Conservation (phyloP, 2,113 vertebrate genomes). For the Odontophorus gujanensis region DNA sequence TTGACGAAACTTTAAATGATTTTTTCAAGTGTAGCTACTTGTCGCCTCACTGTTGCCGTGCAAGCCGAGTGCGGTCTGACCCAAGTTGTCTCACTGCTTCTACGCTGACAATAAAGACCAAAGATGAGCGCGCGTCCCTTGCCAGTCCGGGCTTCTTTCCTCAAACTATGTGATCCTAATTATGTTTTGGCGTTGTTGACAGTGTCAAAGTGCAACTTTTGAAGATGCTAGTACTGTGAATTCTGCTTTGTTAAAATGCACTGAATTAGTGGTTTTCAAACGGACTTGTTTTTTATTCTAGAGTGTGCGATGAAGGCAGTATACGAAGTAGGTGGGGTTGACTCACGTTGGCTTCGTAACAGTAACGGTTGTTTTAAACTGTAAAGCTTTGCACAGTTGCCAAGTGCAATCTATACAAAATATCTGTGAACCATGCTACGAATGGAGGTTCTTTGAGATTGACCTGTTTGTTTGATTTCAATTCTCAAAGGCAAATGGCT, state of each 20-base stretch:
- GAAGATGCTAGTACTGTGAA: not conserved
- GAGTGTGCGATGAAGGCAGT: not conserved
- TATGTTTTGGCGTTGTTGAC: not conserved
- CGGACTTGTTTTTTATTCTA: fast-evolving
- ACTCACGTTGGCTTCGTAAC: not conserved
- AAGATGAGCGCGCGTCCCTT: not conserved
- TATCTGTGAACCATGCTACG: not conserved
- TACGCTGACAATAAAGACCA: not conserved
- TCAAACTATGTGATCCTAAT: not conserved
- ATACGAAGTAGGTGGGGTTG: not conserved
- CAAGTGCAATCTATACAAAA: not conserved
- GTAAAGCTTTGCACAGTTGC: not conserved
- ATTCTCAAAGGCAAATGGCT: not conserved
- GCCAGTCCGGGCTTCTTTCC: not conserved
- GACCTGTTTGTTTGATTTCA: not conserved
- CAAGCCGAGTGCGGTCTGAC: not conserved
- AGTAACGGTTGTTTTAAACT: not conserved
- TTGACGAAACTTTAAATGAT: not conserved
- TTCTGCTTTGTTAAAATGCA: not conserved
- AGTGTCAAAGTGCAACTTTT: not conserved
- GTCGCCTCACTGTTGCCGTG: not conserved
- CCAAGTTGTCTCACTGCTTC: not conserved
- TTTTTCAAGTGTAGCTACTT: not conserved
- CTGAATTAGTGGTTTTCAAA: not conserved
- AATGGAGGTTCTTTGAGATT: too few relatives aligned